Conservation (phyloP, 2,797 vertebrate species). For the Myiothlypis coronata region DNA sequence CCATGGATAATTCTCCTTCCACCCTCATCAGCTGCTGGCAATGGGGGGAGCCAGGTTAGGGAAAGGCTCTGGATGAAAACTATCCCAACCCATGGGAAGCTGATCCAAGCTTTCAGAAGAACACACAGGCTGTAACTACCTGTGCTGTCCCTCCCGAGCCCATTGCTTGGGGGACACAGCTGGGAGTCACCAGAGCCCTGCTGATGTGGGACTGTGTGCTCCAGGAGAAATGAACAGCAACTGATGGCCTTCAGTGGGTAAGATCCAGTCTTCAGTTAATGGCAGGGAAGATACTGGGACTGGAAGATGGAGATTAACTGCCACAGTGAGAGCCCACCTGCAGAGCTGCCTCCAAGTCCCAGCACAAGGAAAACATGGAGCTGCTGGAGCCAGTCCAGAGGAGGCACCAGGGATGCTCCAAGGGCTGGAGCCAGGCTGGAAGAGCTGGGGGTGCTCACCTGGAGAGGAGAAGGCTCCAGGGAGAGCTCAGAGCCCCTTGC, state of each 20-base stretch:
- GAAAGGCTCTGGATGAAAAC: not conserved
- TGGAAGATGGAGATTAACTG: not conserved
- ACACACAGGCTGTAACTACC: not conserved
- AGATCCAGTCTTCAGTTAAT: not conserved
- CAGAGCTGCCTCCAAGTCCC: not conserved
- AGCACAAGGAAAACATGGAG: not conserved
- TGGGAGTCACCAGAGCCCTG: not conserved
- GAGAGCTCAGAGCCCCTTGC: not conserved
- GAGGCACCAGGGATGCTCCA: rapidly evolving
- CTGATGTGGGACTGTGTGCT: not conserved
- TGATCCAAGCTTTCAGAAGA: not conserved
- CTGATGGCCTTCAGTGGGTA: not conserved
- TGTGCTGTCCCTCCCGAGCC: not conserved
- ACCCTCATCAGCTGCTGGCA: rapidly evolving
- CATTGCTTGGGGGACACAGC: not conserved
- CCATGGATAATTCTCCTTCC: not conserved
- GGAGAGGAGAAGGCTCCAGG: not conserved
- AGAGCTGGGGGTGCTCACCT: not conserved
- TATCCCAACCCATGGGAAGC: rapidly evolving
- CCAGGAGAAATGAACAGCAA: not conserved
- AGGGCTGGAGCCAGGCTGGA: not conserved
- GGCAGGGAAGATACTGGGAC: not conserved
- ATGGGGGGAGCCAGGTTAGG: not conserved
- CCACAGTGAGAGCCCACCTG: not conserved
- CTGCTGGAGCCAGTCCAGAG: not conserved